A percentile compares a stretch with the other conserved stretches of the same genome.
phyloP scores from a whole-genome alignment of 2,888 invertebrate genomes.

The Eristalinus aeneus region DNA sequence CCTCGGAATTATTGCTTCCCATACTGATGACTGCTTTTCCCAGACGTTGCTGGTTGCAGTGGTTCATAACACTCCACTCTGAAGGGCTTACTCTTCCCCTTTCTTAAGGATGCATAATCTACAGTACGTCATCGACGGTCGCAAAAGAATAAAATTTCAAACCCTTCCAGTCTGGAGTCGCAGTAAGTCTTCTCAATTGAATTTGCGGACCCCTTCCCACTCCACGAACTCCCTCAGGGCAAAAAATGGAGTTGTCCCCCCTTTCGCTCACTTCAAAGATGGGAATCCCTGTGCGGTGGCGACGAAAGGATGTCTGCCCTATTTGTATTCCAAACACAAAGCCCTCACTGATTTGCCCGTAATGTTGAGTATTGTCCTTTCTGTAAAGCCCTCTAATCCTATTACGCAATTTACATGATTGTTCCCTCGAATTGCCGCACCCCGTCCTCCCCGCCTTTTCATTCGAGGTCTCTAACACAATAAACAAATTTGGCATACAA shows the following conservation, averaged over 20 bases:
- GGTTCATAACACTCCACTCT: too few relatives aligned
- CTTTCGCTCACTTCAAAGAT: background rate
- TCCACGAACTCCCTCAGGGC: background rate
- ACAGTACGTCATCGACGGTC: too few relatives aligned
- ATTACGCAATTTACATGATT: conserved; percentile 55
- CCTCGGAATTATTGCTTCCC: too few relatives aligned
- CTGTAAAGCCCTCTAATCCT: conserved; percentile 32
- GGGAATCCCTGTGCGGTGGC: background rate
- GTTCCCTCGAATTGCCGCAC: background rate
- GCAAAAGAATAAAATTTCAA: too few relatives aligned
- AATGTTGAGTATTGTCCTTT: conserved; percentile 19
- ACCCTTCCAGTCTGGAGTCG: too few relatives aligned
- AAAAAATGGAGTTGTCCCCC: too few relatives aligned
- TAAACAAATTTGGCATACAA: conserved; percentile 49
- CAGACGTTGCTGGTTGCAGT: too few relatives aligned
- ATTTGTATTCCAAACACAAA: conserved; percentile 10
- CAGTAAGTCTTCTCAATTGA: background rate
- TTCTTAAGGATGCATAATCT: too few relatives aligned
- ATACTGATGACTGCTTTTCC: too few relatives aligned
- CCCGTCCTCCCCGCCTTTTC: background rate
- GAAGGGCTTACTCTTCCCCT: too few relatives aligned
- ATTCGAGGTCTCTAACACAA: conserved; percentile 14
- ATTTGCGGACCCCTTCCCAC: background rate
- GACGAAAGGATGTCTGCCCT: background rate
- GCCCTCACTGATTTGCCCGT: conserved; percentile 2